Conservation (phyloP, 2,797 vertebrate species). For the Triplophysa yarkandensis region DNA sequence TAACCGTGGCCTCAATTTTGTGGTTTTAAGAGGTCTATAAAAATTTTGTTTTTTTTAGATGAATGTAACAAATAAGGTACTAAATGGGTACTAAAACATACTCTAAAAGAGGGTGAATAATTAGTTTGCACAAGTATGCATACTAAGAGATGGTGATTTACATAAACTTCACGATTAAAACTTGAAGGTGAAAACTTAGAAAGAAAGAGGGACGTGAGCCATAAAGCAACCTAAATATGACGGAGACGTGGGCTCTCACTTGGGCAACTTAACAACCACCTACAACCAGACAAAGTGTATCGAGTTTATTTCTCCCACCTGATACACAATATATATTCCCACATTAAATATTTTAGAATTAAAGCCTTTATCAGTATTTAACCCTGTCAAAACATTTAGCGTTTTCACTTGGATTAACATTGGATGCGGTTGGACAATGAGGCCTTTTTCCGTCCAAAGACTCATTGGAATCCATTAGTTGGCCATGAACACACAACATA, state of each 20-base stretch:
- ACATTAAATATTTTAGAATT: neutral
- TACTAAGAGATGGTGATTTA: neutral
- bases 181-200: neutral
- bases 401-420: neutral
- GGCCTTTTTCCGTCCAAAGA: neutral
- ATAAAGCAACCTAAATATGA: neutral
- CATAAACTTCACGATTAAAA: neutral
- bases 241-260: neutral
- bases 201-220: neutral
- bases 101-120: too few relatives aligned
- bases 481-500: slow-evolving; percentile 11
- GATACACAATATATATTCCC: neutral
- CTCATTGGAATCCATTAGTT: slow-evolving; percentile 24
- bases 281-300: neutral
- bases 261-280: neutral
- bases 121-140: too few relatives aligned
- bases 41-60: neutral
- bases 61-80: too few relatives aligned
- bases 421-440: slow-evolving; percentile 5
- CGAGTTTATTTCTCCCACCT: neutral
- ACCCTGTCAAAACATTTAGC: neutral
- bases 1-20: neutral
- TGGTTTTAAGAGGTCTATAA: neutral
- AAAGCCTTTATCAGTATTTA: neutral
- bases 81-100: too few relatives aligned